Base-by-base conservation (phyloP, 2,797 vertebrate species). In the Salarias fasciatus region DNA sequence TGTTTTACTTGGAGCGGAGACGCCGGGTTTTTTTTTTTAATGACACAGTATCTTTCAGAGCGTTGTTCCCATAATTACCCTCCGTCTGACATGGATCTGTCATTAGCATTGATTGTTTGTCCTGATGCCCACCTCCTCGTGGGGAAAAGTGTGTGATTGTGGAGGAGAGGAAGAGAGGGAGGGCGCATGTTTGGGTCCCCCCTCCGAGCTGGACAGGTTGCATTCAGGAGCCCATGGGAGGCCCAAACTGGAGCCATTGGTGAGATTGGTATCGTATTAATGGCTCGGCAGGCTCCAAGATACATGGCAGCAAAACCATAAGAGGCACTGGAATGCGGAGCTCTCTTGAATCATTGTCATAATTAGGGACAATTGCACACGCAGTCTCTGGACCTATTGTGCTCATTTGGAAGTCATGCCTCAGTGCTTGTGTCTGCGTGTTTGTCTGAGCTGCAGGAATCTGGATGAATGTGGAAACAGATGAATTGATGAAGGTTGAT, bases 231-330 rank as follows among this genome's bases (percentile, higher is more conserved):
- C 83, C 85, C 80, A 83, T 54, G 75, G 90, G 90, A 90, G 89
- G 86, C 91, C 90, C 85, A 59, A 91, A 87, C 88, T 87, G 93
- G 93, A 93, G 93, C 91, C 92, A 91, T 77, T 84, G 85, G 84
- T 84, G 78, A 93, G 92, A 93, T 94, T 90, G 87, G 86, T 93
- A 94, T 94, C 92, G 66, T 92, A 88, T 90, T 93, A 93, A 94
- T 94, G 84, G 89, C 87, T 87, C 90, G 69, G 38, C 61, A 85
- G 92, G 84, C 92, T 93, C 91, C 85, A 69, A 86, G 88, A 88
- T 64, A 79, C 88, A 88, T 79, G 84, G 81, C 84, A 88, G 87
- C 77, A 87, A 86, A 92, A 89, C 79, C 86, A 86, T 91, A 90
- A 92, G 91, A 91, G 80, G 82, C 87, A 76, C 54, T 83, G 92